Percentiles rank a stretch among this genome's conserved stretches.
Conservation (phyloP, 2,888 invertebrate species). For the Apamea anceps region DNA sequence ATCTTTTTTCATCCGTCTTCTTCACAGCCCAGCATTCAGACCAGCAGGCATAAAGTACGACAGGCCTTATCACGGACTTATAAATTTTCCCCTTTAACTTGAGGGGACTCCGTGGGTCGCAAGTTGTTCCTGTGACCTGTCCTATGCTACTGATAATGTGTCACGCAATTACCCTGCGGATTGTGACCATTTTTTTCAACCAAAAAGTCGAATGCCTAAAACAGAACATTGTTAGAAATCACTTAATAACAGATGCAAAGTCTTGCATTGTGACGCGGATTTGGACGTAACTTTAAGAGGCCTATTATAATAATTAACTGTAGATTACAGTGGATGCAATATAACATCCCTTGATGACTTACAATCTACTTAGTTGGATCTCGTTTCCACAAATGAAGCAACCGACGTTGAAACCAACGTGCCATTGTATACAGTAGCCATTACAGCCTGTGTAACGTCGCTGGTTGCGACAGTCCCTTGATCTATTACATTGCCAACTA, state of each 20-base stretch:
- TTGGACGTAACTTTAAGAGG: background rate
- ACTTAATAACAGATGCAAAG: background rate
- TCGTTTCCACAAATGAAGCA: slow-evolving; percentile 55
- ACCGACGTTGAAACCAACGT: slow-evolving; percentile 17
- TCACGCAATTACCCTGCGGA: no score
- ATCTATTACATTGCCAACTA: slow-evolving; percentile 47
- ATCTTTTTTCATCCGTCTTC: no score
- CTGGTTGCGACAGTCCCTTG: slow-evolving; percentile 45
- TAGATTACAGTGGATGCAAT: slow-evolving; percentile 16
- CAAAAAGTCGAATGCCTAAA: background rate
- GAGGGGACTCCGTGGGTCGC: no score
- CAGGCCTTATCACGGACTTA: no score
- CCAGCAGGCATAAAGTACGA: no score
- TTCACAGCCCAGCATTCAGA: no score
- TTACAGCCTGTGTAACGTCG: slow-evolving; percentile 18
- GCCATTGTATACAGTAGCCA: slow-evolving; percentile 52
- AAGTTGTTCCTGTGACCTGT: no score
- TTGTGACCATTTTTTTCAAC: background rate
- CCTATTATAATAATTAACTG: background rate
- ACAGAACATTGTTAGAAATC: background rate
- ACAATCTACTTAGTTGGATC: slow-evolving; percentile 29
- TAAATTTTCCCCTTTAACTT: no score
- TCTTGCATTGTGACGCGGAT: background rate
- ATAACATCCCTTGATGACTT: slow-evolving; percentile 31
- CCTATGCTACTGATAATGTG: no score